Evolutionary conservation across 2,888 invertebrate genomes (phyloP).

Genomic region (Micropterix aruncella): DNA sequence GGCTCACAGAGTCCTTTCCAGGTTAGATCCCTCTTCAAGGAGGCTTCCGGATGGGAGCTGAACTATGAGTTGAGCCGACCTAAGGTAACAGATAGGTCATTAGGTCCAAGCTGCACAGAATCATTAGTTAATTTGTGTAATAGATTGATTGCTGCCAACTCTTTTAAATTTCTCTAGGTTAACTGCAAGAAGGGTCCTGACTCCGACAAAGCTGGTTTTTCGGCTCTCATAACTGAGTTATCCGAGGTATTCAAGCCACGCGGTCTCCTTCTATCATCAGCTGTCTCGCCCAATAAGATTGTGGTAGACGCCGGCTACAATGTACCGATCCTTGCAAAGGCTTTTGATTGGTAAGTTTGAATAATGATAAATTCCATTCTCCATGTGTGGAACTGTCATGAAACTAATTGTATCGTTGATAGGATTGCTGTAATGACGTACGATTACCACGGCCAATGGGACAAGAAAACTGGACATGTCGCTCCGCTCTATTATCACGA

Average conservation of each 20-base stretch:
- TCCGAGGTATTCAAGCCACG: constrained; percentile 49
- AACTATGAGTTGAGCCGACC: too few species aligned
- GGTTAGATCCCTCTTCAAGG: too few species aligned
- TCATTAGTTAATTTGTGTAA: background rate
- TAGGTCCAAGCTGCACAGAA: too few species aligned
- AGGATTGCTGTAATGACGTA: constrained; percentile 92
- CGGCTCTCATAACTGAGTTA: constrained; percentile 58
- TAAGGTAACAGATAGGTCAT: too few species aligned
- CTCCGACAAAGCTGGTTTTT: constrained; percentile 71
- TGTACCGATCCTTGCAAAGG: constrained; percentile 56
- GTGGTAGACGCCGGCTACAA: constrained; percentile 80
- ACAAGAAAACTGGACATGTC: constrained; percentile 81
- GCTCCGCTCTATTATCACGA: constrained; percentile 74
- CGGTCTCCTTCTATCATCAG: constrained; percentile 62
- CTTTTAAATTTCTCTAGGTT: too few species aligned
- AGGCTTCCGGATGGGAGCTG: too few species aligned
- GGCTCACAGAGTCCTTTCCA: too few species aligned
- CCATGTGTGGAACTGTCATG: background rate
- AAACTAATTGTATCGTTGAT: constrained; percentile 40
- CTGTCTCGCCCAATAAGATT: constrained; percentile 77
- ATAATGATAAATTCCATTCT: background rate
- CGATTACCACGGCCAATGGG: constrained; percentile 87
- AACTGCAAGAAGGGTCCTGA: constrained; percentile 74
- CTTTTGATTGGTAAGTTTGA: constrained; percentile 56
- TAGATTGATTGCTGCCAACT: constrained; percentile 20